phyloP scores from a whole-genome alignment of 2,113 vertebrate species.

The Rhizomys pruinosus region DNA sequence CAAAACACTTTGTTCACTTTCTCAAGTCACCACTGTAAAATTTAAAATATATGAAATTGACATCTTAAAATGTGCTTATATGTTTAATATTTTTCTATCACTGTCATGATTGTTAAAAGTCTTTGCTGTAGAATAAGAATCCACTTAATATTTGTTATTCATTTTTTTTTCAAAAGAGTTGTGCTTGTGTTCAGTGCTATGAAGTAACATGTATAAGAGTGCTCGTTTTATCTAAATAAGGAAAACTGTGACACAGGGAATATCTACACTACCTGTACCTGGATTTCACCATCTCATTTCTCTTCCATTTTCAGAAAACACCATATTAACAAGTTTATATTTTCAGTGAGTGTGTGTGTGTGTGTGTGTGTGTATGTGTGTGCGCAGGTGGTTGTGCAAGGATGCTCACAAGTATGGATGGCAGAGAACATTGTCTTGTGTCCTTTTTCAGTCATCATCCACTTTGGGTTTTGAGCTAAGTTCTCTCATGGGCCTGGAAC shows the following conservation, averaged over 20 bases:
- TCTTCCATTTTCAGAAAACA: not conserved
- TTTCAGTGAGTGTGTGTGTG: too few relatives aligned
- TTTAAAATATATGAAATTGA: not conserved
- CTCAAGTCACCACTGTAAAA: not conserved
- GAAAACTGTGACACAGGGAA: not conserved
- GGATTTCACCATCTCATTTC: not conserved
- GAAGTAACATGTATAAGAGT: not conserved
- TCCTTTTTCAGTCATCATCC: not conserved
- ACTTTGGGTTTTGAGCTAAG: not conserved
- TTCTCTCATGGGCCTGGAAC: not conserved
- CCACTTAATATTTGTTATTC: not conserved
- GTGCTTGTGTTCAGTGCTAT: not conserved
- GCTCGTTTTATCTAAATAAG: not conserved
- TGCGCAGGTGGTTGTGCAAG: too few relatives aligned
- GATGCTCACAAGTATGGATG: not conserved
- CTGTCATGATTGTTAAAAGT: not conserved
- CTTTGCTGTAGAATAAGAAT: not conserved
- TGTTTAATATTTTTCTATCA: not conserved
- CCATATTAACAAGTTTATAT: not conserved
- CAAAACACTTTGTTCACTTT: conserved; percentile 2
- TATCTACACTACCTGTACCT: not conserved
- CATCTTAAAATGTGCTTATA: not conserved
- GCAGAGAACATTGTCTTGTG: not conserved
- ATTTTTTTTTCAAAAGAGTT: not conserved
- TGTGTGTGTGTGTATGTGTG: too few relatives aligned